Conservation (phyloP, 2,797 vertebrate species). For the Eulemur rubriventer region DNA sequence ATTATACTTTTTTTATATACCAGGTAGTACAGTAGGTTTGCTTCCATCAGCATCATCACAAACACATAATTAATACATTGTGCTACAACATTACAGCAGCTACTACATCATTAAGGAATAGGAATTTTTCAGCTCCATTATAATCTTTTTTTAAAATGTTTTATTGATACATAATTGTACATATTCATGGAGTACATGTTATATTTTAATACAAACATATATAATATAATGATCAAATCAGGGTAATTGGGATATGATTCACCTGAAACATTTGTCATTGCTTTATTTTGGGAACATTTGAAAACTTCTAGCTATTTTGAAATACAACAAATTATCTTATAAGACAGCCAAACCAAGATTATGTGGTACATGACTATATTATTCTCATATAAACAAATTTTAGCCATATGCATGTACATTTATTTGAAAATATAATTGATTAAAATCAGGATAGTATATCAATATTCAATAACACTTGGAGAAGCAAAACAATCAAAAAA, state of each 20-base stretch:
- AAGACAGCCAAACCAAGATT: not conserved
- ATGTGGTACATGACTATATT: not conserved
- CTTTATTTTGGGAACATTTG: too few species aligned
- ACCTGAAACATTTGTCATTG: too few species aligned
- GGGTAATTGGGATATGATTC: too few species aligned
- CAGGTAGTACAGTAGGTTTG: not conserved
- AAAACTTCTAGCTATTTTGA: too few species aligned
- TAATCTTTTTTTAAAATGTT: not conserved
- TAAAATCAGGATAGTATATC: not conserved
- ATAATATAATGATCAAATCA: too few species aligned
- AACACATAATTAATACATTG: not conserved
- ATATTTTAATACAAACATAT: too few species aligned
- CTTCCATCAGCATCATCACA: not conserved
- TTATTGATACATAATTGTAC: too few species aligned
- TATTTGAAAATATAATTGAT: not conserved
- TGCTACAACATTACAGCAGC: not conserved
- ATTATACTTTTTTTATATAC: not conserved
- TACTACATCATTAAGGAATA: not conserved
- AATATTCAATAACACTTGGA: not conserved
- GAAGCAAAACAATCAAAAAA: not conserved
- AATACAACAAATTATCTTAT: not conserved
- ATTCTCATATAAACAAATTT: not conserved
- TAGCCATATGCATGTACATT: not conserved
- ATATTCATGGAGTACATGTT: too few species aligned
- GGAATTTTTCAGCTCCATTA: not conserved